A percentile compares a stretch with the other conserved stretches of the same genome.
Evolutionary conservation across 1,140 invertebrate species (phyloP).

Genomic region (Drosophila subobscura): DNA sequence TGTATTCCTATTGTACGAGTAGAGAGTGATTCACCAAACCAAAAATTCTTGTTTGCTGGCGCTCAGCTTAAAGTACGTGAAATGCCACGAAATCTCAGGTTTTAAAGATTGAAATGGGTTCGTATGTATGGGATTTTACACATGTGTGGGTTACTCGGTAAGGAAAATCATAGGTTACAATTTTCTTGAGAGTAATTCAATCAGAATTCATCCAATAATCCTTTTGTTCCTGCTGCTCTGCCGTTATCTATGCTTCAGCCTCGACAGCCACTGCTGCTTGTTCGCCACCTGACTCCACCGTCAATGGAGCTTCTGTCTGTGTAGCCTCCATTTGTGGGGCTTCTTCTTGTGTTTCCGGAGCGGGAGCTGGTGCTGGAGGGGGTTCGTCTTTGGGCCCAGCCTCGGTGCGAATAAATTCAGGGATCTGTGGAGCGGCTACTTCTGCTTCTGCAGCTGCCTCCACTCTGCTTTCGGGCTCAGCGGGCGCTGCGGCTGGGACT

Average conservation of each 20-base stretch:
- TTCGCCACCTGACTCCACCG: constrained; percentile 8
- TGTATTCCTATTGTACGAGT: constrained; percentile 24
- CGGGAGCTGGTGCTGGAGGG: constrained; percentile 25
- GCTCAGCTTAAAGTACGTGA: constrained; percentile 19
- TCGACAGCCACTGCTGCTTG: constrained; percentile 6
- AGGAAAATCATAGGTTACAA: constrained; percentile 60
- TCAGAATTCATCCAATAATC: constrained; percentile 25
- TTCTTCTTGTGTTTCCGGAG: constrained; percentile 12
- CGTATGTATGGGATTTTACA: constrained; percentile 34
- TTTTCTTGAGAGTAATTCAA: constrained; percentile 12
- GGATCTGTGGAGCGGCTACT: constrained; percentile 3
- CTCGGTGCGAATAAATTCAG: constrained; percentile 18
- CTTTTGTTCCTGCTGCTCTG: constrained; percentile 33
- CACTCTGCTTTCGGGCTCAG: background rate
- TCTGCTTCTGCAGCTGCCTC: background rate
- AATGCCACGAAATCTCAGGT: constrained; percentile 55
- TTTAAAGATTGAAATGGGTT: constrained; percentile 41
- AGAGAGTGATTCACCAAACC: background rate
- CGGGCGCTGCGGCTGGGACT: background rate
- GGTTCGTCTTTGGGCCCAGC: constrained; percentile 32
- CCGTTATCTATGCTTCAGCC: constrained; percentile 38
- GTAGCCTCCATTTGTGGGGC: background rate
- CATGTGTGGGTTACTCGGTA: constrained; percentile 46
- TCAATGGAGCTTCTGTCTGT: constrained; percentile 3
- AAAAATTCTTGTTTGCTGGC: constrained; percentile 2